Evolutionary conservation across 2,888 invertebrate genomes (phyloP), one percentile per base, ranked within the genome.

Genomic region (Pasiphila rectangulata): DNA sequence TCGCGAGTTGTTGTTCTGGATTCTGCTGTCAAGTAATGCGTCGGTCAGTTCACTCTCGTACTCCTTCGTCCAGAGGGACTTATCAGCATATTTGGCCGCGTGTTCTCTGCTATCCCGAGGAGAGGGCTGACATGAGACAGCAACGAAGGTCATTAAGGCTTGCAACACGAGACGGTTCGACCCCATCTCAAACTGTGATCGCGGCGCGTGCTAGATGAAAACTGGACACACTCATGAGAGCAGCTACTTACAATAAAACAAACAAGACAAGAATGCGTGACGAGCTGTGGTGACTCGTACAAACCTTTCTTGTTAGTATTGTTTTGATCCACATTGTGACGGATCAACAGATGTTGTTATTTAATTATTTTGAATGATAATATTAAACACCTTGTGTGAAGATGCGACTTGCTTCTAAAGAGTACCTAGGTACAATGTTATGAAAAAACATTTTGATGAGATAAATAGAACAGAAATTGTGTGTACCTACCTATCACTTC

Each of bases 61-160:
- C 49, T 83, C 85, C n/a, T 81, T 76, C 61, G 83, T 84, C 87
- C 87, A 87, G 5, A 83, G 57, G 1, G 71, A 58, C 45, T 78
- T 81, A 23, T 80, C 83, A 1, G 57, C 50, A 34, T 68, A 56
- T 1, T 72, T 44, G 74, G 75, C 20, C 64, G 64, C 41, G 70
- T 73, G 2, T 10, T 12, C 12, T 12, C 10, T 5, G 45, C 61
- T 48, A 71, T 67, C 46, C 65, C 72, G 0, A 69, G 61, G 56
- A 10, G 47, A 53, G 4, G 56, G 48, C 40, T 72, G 69, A 50
- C 75, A 63, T 2, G 61, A 63, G 37, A 66, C 59, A 16, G 65
- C 51, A 3, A 64, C 59, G 2, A 79, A 30, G 9, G 59, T 48
- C 20, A 73, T 35, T 15, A 75, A 39, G 7, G 72, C 40, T 15